phyloP scores from a whole-genome alignment of 2,113 vertebrate genomes.

The Sebastes fasciatus region DNA sequence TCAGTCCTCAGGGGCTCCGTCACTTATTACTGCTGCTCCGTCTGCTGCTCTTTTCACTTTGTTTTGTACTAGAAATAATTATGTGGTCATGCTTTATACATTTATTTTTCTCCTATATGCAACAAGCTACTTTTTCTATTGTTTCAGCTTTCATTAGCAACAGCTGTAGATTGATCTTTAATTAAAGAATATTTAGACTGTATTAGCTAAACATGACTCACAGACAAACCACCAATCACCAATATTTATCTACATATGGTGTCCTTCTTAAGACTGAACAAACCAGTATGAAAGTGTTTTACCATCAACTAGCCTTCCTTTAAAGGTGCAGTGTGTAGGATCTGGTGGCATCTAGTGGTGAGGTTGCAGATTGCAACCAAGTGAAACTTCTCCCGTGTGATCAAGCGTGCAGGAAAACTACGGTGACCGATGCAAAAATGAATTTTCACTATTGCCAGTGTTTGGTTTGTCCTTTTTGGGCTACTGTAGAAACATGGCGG shows the following conservation, averaged over 20 bases:
- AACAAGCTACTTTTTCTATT: background rate
- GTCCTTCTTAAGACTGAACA: background rate
- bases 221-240: background rate
- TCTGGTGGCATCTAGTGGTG: too few species aligned
- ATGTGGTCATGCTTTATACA: background rate
- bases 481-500: too few species aligned
- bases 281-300: background rate
- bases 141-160: background rate
- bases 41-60: background rate
- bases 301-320: background rate
- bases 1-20: background rate
- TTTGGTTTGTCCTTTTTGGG: too few species aligned
- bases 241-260: background rate
- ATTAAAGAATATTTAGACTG: background rate
- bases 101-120: background rate
- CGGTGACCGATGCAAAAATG: too few species aligned
- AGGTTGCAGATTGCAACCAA: too few species aligned
- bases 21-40: background rate
- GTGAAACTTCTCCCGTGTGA: too few species aligned
- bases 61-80: background rate
- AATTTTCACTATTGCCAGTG: too few species aligned
- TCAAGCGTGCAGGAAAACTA: too few species aligned
- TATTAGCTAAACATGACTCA: background rate
- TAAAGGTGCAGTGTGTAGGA: too few species aligned
- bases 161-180: background rate